Base-by-base conservation (phyloP, 2,888 invertebrate species). In the Eupelmus urozonus region DNA sequence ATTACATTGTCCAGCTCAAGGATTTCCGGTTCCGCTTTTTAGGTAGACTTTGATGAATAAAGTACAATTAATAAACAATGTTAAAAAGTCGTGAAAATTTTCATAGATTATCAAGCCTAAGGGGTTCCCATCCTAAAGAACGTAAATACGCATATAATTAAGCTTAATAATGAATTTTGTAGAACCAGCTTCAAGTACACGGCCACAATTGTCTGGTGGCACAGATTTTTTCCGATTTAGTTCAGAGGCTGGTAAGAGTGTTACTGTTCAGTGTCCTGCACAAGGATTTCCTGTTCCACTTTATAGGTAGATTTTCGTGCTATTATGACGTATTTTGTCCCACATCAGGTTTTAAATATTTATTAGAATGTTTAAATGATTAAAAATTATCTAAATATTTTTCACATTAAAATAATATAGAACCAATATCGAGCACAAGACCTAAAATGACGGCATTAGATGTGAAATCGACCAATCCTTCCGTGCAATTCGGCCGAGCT, bases 351-450 rank as follows among this genome's bases (percentile, higher is more conserved):
- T 74, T 66, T 57, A 1, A 69, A 25, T 40, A 53, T 51, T 67
- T 60, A 40, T 53, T 40, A 66, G 45, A 16, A 45, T 25, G 40
- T 51, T 23, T 29, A 40, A 65, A 53, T 18, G 49, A 66, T 49
- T 60, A 20, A 18, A 29, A 51, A 51, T 11, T n/a, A 7, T 16
- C n/a, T 0, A 49, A 60, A 9, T 29, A 27, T 42, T 20, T 27
- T 0, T 69, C 49, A 18, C 13, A 29, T 66, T 53, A 66, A 29
- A 59, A 63, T 34, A 29, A 27, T 55, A 2, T 91, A 94, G 94
- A 94, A 84, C 94, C 94, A 57, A 91, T 94, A 86, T 93, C 94
- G 90, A 94, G 94, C 85, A 92, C 94, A 51, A 92, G 92, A 83
- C 94, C 94, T 76, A 93, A 93, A 90, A 93, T 94, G 81, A 92